A percentile compares a stretch with the other conserved stretches of the same genome.
These are phyloP conservation scores for Florisuga fusca DNA, from an alignment of 2,797 vertebrate genomes.

Conservation along the genomic window DNA sequence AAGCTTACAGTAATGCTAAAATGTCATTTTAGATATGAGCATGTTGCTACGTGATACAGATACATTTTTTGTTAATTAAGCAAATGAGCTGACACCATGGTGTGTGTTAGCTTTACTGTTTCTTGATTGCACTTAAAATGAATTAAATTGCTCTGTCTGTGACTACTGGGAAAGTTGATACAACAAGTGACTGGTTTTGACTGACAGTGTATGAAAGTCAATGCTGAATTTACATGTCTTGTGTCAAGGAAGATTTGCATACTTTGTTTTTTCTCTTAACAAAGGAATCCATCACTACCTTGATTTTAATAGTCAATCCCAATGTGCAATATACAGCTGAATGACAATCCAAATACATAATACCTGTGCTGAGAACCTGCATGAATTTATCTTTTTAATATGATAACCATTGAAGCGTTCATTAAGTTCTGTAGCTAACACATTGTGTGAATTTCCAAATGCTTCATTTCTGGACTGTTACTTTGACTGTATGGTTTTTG, in stretches of 20 bases:
- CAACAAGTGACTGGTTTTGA: slow-evolving; percentile 25
- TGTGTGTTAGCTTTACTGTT: neutral
- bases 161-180: neutral
- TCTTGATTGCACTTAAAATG: neutral
- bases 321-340: neutral
- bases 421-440: neutral
- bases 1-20: neutral
- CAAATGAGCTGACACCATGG: neutral
- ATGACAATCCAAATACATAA: neutral
- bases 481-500: neutral
- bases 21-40: neutral
- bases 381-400: slow-evolving; percentile 23
- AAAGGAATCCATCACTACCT: neutral
- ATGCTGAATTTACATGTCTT: slow-evolving; percentile 14
- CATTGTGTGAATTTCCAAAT: neutral
- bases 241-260: neutral
- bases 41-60: neutral
- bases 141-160: neutral
- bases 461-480: neutral
- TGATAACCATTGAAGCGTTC: neutral
- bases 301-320: slow-evolving; percentile 10
- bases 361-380: neutral
- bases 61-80: neutral
- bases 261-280: slow-evolving; percentile 18
- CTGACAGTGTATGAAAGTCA: slow-evolving; percentile 24